Base-by-base conservation (phyloP, 2,888 invertebrate genomes). In the Cryptops parisi region DNA sequence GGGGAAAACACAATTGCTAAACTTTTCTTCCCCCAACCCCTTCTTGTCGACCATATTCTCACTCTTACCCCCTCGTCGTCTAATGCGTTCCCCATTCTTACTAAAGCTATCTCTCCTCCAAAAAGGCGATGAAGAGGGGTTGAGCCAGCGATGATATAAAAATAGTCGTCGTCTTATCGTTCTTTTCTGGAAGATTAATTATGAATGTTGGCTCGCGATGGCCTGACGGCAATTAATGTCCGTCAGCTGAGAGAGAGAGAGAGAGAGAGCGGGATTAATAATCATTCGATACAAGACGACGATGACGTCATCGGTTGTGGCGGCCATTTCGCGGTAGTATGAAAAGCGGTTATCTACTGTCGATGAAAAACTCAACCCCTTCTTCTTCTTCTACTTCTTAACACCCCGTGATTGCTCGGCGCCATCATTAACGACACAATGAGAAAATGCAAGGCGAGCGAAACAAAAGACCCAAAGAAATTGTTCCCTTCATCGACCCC, bases 151-250 rank as follows among this genome's bases (percentile, higher is more conserved):
- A 15, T 15, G 33, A 33, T 33, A 33, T 33, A 33, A 33, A 33
- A 33, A 33, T 33, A 15, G 33, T 38, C 47, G 25, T 41, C 43
- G 9, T 41, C 48, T 48, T 48, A 48, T 48, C 48, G 38, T 33
- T 48, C 38, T 48, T 33, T 48, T 48, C 48, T 48, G 48, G 33
- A 48, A 48, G 48, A 48, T 48, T 48, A 48, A 48, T 48, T 48
- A 48, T 48, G 48, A 48, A 48, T 48, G 48, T 48, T 48, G 48
- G 33, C 33, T 33, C 33, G 6, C 6, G 33, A 33, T 33, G 33
- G 33, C 33, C 33, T 33, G 33, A 6, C 15, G 33, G 33, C 33
- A 33, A 33, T 33, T 33, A 33, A 33, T 33, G 33, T 33, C 33
- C 33, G 33, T 33, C 33, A 33, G 33, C 33, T 9, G 33, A 6